Evolutionary conservation across 2,888 invertebrate species (phyloP), one percentile per base, ranked within the genome.

Genomic region (Leucozona laternaria): DNA sequence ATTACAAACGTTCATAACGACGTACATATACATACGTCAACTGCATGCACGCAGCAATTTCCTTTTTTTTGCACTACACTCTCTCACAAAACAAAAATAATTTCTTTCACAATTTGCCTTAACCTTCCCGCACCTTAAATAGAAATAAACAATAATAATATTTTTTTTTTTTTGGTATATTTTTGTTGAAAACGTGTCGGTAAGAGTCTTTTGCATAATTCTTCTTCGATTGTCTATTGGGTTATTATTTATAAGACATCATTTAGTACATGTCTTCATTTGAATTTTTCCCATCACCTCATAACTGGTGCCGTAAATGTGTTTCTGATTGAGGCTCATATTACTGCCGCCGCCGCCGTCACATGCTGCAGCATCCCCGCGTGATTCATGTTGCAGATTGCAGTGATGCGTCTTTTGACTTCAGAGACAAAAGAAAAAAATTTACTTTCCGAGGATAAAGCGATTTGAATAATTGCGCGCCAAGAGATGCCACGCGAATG

Each of bases 381-480:
- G 15, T 34, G 20, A 22, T 60, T 37, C 37, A 22, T 37, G 22
- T 22, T 60, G 60, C 8, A 20, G 37, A 40, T 43, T 31, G 40
- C 57, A 80, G 81, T 77, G n/a, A n/a, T n/a, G 81, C 73, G 78
- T 81, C 76, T 70, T 71, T 58, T 53, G 40, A 64, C 76, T 15
- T 15, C 22, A 68, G 31, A 55, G 57, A 77, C 77, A 17, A 45
- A 17, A 78, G 57, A 28, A 60, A 64, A 15, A n/a, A 45, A 40
- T 60, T 75, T 68, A 70, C 78, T 79, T 75, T 79, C 60, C 40
- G 20, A 81, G 8, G 70, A 78, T 86, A 73, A 77, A 64, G 79
- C 71, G 77, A 86, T 86, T 86, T 86, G 78, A 86, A 86, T 86
- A 86, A 86, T 86, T 86, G 86, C 58, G 50, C 73, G 31, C 48